Base-by-base conservation (phyloP, 2,113 vertebrate species). In the Lagopus muta region DNA sequence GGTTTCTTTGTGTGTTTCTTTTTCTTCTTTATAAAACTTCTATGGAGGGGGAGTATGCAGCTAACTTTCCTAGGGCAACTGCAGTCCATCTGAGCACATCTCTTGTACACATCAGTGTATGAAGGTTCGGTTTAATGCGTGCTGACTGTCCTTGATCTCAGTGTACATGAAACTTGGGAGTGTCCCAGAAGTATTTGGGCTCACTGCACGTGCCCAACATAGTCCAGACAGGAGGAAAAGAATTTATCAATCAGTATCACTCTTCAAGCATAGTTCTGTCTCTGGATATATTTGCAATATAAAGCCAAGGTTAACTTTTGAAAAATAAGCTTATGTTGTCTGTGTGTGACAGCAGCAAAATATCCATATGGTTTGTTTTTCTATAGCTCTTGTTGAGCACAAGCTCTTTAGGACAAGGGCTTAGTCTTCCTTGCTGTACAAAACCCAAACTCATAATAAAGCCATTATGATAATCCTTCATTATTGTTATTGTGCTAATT, bases 391-490 rank as follows among this genome's bases (percentile, higher is more conserved):
- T 69, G 12, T 45, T 90, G 73, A 94, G 55, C 48, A 48, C 18
- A 78, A 22, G n/a, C 47, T 82, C 19, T 88, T 84, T 66, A 82
- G 75, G 65, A 27, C 60, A 90, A 69, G 28, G 58, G 3, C 55
- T 88, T 94, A 88, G 34, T 58, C 55, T 93, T 86, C 72, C 95
- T 75, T 8, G 4, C 13, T 71, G 19, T 71, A 20, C 80, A 76
- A 92, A 95, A 76, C 32, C 45, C 45, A 76, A 74, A 32, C 18
- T 92, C 22, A 32, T 17, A 30, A 72, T 90, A 91, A 91, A 94
- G 65, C 61, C 48, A 30, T 94, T 92, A 78, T 38, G 36, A 70
- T 83, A 94, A 93, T 93, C 79, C 69, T 60, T 12, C 54, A 38
- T 77, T 89, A 89, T 67, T 92, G 65, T 72, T 91, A 86, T 66